Evolutionary conservation across 2,113 vertebrate genomes (phyloP).

Genomic region (Rhynchomys soricoides): DNA sequence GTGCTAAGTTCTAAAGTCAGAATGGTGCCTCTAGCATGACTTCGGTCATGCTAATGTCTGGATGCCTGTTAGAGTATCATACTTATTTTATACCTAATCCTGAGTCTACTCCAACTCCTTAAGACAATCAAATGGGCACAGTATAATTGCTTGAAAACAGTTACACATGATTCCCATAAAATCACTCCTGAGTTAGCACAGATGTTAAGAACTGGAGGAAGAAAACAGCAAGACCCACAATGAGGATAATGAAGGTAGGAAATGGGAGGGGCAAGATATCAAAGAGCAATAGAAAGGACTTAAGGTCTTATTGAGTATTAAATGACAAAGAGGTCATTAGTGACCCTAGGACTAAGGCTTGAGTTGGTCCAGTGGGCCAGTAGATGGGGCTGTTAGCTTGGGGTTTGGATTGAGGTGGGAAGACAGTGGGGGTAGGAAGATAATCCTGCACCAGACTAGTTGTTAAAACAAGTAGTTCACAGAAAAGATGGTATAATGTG

Average conservation of each 20-base stretch:
- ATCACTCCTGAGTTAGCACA: neutral
- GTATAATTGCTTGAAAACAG: neutral
- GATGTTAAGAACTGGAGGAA: neutral
- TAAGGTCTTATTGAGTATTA: neutral
- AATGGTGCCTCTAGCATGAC: neutral
- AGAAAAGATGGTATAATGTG: neutral
- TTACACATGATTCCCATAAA: slow-evolving; percentile 1
- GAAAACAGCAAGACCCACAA: slow-evolving; percentile 37
- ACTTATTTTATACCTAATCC: neutral
- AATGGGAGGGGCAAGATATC: neutral
- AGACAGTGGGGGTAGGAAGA: neutral
- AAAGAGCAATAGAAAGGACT: neutral
- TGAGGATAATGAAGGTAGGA: neutral
- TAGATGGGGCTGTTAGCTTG: neutral
- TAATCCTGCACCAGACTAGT: neutral
- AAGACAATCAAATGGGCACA: slow-evolving; percentile 1
- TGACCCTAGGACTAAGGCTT: neutral
- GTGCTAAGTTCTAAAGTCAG: neutral
- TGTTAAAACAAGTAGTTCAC: neutral
- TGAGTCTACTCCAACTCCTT: neutral
- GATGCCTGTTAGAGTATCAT: neutral
- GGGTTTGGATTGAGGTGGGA: neutral
- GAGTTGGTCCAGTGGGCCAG: neutral
- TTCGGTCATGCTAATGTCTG: neutral
- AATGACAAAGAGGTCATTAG: neutral